Evolutionary conservation across 2,113 vertebrate genomes (phyloP).

Genomic region (Eolophus roseicapilla): DNA sequence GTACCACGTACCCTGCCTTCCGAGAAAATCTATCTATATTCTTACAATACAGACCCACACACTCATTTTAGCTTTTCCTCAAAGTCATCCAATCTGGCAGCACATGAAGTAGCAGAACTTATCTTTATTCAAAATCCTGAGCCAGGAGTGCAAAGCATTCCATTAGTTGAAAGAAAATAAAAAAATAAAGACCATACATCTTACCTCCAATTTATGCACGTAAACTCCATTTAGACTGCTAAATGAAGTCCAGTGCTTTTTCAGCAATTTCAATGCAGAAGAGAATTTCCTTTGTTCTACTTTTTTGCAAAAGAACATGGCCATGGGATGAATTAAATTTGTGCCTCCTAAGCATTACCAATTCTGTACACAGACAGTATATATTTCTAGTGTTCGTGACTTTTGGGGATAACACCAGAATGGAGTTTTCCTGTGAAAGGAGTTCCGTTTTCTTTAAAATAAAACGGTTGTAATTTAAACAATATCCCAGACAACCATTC

Average conservation of each 20-base stretch:
- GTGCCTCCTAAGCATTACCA: background rate
- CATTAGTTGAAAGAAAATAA: background rate
- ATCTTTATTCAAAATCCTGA: background rate
- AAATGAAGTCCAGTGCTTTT: background rate
- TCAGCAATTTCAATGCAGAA: background rate
- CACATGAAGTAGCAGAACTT: background rate
- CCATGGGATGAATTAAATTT: background rate
- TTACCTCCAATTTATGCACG: background rate
- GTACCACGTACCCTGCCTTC: background rate
- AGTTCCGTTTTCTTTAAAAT: background rate
- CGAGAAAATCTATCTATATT: background rate
- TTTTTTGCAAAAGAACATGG: background rate
- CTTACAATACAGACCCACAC: background rate
- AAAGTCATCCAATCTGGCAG: background rate
- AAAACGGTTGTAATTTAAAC: background rate
- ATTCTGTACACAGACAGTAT: background rate
- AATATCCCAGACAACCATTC: background rate
- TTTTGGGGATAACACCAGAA: background rate
- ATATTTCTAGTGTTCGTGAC: background rate
- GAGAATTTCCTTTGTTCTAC: background rate
- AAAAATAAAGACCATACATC: background rate
- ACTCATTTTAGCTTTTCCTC: background rate
- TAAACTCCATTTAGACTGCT: background rate
- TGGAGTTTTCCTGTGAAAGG: background rate
- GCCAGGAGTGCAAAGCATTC: background rate